Evolutionary conservation across 2,797 vertebrate species (phyloP).

Genomic region (Melanotaenia boesemani): DNA sequence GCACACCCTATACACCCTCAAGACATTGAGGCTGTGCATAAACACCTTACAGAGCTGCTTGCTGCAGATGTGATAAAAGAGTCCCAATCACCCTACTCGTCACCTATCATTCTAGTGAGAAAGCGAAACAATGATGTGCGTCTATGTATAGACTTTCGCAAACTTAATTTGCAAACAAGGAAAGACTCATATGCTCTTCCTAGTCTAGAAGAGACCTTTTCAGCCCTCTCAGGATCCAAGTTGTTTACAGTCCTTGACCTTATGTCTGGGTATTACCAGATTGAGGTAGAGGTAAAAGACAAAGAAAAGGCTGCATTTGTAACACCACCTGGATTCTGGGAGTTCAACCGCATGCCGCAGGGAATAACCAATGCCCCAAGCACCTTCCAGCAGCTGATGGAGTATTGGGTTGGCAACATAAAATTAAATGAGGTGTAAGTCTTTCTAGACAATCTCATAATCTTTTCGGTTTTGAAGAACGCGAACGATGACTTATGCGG

Average conservation of each 20-base stretch:
- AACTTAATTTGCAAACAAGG: neutral
- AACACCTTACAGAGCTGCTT: neutral
- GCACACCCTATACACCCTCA: constrained; percentile 1
- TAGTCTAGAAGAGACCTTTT: neutral
- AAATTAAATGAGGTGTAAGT: neutral
- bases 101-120: neutral
- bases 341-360: no score
- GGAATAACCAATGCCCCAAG: no score
- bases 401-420: neutral
- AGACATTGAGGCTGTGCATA: neutral
- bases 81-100: neutral
- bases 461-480: neutral
- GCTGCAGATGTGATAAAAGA: neutral
- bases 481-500: neutral
- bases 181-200: neutral
- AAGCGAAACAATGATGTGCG: neutral
- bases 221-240: neutral
- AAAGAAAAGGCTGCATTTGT: neutral
- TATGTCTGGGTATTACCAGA: neutral
- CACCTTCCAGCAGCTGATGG: neutral
- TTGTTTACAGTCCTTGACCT: neutral
- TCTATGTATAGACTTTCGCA: neutral
- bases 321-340: neutral
- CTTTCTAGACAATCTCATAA: neutral
- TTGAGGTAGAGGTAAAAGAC: neutral